Evolutionary conservation across 2,888 invertebrate genomes (phyloP), one percentile per base, ranked within the genome.

Genomic region (Axea sp.): DNA sequence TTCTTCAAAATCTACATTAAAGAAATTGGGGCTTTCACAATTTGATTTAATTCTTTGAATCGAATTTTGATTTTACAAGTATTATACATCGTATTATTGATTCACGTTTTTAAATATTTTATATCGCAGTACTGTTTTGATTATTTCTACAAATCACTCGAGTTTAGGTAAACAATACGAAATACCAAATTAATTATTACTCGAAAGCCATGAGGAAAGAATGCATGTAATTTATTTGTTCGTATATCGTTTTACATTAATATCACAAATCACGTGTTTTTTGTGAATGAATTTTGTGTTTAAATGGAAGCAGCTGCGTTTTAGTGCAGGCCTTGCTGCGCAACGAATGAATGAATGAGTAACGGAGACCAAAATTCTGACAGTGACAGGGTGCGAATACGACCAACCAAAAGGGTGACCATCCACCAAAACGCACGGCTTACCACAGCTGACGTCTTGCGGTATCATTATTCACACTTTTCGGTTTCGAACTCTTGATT

Each of bases 391-490:
- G 86, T 86, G 84, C 81, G 82, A 84, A 83, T 77, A 73, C 78
- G 82, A 76, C 77, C 79, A 81, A 81, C 79, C 78, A 76, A 79
- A 76, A 77, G 84, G 82, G 82, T 81, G 82, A 76, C 77, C 73
- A 75, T 55, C 41, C 60, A 76, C 74, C 76, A 76, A 75, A 77
- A 78, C 77, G 78, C 79, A 80, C 68, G 85, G 84, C 79, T 65
- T 80, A 82, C 85, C 86, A 79, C 86, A 84, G 82, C 85, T 84
- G 86, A 85, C 85, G 77, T 73, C 60, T 76, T 60, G 59, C 41
- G 68, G 57, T 24, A 51, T 51, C 43, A 68, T 68, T 68, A 68
- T 68, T 68, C 57, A 68, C 59, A 59, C 68, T 43, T 68, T 68
- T 24, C 17, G 33, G 7, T 26, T 24, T 39, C 12, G 7, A 3